phyloP scores from a whole-genome alignment of 2,113 vertebrate species.

The Archocentrus centrarchus region DNA sequence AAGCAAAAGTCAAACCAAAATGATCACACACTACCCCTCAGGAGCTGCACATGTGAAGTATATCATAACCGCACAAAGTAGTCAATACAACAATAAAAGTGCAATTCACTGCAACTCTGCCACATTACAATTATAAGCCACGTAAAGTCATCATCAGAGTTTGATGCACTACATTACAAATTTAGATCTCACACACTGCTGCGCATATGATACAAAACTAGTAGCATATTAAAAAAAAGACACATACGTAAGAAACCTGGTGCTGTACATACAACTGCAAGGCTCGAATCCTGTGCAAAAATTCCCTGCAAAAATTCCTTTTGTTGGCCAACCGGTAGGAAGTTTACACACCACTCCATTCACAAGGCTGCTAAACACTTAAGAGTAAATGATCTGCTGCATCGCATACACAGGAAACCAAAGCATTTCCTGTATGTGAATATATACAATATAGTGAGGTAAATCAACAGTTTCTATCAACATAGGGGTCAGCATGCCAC shows the following conservation, averaged over 20 bases:
- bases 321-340: conserved; percentile 15
- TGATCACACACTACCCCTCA: not conserved
- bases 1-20: not conserved
- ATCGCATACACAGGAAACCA: conserved; percentile 74
- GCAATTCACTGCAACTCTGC: not conserved
- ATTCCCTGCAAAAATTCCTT: conserved; percentile 30
- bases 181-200: not conserved
- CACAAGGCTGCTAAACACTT: conserved; percentile 30
- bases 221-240: not conserved
- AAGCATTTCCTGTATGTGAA: conserved; percentile 74
- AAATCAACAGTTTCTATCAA: conserved; percentile 27
- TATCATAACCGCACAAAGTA: not conserved
- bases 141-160: not conserved
- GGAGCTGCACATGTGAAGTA: not conserved
- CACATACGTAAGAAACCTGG: conserved; percentile 23
- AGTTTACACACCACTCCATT: conserved; percentile 38
- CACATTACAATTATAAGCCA: not conserved
- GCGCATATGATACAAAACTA: not conserved
- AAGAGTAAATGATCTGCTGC: conserved; percentile 37
- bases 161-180: not conserved
- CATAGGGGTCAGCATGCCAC: not conserved
- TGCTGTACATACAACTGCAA: conserved; percentile 51
- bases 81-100: not conserved
- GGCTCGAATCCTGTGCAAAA: conserved; percentile 28
- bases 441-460: not conserved